phyloP scores from a whole-genome alignment of 2,113 vertebrate genomes.

The Bombycilla garrulus region DNA sequence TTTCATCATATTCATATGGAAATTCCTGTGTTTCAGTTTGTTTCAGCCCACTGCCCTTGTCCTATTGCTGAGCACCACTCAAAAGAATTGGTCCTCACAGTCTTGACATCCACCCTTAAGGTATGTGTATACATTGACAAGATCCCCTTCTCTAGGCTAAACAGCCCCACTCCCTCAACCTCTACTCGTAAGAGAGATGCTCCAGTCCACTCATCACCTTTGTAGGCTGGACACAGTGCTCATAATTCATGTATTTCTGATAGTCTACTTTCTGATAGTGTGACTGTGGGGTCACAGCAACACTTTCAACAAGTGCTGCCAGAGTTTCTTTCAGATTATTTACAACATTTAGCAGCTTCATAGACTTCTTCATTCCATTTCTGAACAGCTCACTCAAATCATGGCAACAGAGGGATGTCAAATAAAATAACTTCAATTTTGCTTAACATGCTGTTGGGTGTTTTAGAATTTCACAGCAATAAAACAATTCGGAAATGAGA shows the following conservation, averaged over 20 bases:
- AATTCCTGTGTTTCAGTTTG: background rate
- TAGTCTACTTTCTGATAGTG: background rate
- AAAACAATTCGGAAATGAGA: background rate
- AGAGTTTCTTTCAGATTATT: background rate
- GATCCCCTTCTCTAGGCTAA: background rate
- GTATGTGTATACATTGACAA: background rate
- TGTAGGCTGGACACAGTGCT: background rate
- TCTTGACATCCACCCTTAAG: background rate
- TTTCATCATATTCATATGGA: background rate
- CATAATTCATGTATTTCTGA: background rate
- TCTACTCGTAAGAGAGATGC: background rate
- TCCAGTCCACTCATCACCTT: background rate
- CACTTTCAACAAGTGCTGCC: background rate
- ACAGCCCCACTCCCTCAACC: background rate
- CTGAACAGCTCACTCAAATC: background rate
- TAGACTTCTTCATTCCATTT: background rate
- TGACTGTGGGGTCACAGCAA: background rate
- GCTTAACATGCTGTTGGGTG: background rate
- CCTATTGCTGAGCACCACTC: fast-evolving
- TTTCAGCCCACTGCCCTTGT: fast-evolving
- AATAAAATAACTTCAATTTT: background rate
- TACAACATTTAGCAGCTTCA: background rate
- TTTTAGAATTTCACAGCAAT: background rate
- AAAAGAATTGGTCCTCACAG: fast-evolving
- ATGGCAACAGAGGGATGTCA: background rate